Percentiles rank a stretch among this genome's conserved stretches.
Evolutionary conservation across 2,888 invertebrate genomes (phyloP).

Genomic region (Catocala fraxini): DNA sequence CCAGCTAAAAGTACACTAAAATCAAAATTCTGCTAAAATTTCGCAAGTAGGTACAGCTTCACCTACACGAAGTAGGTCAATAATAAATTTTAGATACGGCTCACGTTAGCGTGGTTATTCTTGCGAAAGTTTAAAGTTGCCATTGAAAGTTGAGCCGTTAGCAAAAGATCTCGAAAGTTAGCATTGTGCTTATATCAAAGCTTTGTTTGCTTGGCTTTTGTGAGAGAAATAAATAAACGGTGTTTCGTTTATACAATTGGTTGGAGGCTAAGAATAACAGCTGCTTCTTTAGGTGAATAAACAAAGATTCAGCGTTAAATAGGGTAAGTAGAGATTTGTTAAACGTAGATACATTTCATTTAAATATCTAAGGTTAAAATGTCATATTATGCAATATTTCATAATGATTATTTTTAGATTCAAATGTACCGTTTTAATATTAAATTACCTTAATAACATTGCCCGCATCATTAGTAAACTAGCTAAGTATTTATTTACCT

Average conservation of each 20-base stretch:
- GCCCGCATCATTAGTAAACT: too few relatives aligned
- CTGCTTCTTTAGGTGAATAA: neutral
- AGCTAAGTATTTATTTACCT: too few relatives aligned
- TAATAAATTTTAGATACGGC: constrained; percentile 35
- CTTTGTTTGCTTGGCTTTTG: constrained; percentile 10
- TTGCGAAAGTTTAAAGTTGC: constrained; percentile 26
- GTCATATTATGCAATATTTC: too few relatives aligned
- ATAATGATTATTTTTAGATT: too few relatives aligned
- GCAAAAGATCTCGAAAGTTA: constrained; percentile 15
- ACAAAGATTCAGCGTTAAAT: neutral
- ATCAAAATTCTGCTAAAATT: constrained; percentile 3
- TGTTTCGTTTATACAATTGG: constrained; percentile 4
- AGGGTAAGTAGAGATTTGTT: too few relatives aligned
- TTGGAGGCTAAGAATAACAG: neutral
- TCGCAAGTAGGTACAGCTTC: neutral
- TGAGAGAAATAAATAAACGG: constrained; percentile 1
- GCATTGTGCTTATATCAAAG: constrained; percentile 5
- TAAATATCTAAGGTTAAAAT: too few relatives aligned
- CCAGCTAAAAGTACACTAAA: neutral
- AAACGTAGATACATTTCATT: too few relatives aligned
- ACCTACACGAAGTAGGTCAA: constrained; percentile 26
- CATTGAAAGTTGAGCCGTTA: constrained; percentile 36
- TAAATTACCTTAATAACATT: too few relatives aligned
- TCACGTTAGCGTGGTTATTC: constrained; percentile 34
- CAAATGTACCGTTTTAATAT: too few relatives aligned